Evolutionary conservation across 2,888 invertebrate species (phyloP), one percentile per base, ranked within the genome.

Genomic region (Boloria selene): DNA sequence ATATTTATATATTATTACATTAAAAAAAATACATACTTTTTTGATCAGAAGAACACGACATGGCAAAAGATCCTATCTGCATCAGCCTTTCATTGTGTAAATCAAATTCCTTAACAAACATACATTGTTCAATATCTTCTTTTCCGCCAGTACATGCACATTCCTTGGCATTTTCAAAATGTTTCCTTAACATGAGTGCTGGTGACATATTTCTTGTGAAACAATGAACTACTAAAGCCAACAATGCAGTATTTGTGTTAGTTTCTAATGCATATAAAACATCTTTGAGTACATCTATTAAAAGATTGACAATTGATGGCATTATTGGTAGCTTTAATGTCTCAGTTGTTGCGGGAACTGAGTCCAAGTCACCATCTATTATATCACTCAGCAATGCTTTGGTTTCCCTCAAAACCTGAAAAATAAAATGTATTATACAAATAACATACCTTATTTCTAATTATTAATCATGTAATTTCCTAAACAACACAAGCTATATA

Each of bases 11-110:
- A 55, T 17, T n/a, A n/a, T n/a, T n/a, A 18, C 3, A 51, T 6
- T n/a, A 52, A 16, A 62, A 18, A 13, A 5, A 59, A 45, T 60
- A 80, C 89, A 79, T 76, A 91, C 92, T 84, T 72, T 79, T 82
- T 68, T 88, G 83, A 80, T 90, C 90, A 44, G 87, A 90, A 31
- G 90, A 90, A 75, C 90, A 90, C 4, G 95, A 94, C 53, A 95
- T 92, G n/a, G 95, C 95, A 84, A 95, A 96, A 58, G 94, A 88
- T 54, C 95, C 95, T 74, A 95, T 94, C 77, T 95, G 95, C 84
- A 94, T 86, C 58, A 95, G 85, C 73, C 95, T 93, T 77, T 96
- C 96, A 75, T 94, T 94, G 67, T 94, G 93, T 70, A 94, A 85
- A 88, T 96, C 96, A 84, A 95, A 95, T 45, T 94, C 93, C 68